These are phyloP conservation scores for Hemistola chrysoprasaria DNA, from an alignment of 2,888 invertebrate genomes.

Conservation along the genomic window DNA sequence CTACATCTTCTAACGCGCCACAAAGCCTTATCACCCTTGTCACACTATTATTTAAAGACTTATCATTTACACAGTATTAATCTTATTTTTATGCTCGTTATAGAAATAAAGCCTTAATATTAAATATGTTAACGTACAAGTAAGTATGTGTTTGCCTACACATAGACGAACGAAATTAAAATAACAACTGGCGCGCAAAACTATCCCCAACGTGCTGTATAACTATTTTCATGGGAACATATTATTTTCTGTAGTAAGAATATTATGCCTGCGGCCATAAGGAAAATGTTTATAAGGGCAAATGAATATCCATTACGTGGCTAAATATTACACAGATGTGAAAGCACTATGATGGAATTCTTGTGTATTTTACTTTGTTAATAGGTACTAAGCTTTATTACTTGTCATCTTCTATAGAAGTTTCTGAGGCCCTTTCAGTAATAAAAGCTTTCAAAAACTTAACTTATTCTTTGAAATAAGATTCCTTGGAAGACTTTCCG, in stretches of 20 bases:
- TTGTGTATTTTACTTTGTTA: constrained; percentile 27
- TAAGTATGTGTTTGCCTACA: too few relatives aligned
- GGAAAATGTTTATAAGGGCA: constrained; percentile 19
- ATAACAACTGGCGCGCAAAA: too few relatives aligned
- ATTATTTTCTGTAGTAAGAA: constrained; percentile 2
- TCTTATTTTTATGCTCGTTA: too few relatives aligned
- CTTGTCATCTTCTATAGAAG: constrained; percentile 21
- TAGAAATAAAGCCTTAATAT: too few relatives aligned
- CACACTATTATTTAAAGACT: too few relatives aligned
- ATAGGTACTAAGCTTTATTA: constrained; percentile 28
- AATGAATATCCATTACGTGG: constrained; percentile 19
- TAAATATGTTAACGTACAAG: too few relatives aligned
- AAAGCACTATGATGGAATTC: constrained; percentile 25
- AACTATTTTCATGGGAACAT: constrained; percentile 7
- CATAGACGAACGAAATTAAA: too few relatives aligned
- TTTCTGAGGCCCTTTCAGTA: constrained; percentile 11
- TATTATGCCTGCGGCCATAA: constrained; percentile 8
- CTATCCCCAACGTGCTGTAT: not conserved
- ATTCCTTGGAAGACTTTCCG: constrained; percentile 10
- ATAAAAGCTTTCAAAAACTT: constrained; percentile 22
- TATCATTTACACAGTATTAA: too few relatives aligned
- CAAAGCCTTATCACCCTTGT: too few relatives aligned
- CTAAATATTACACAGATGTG: constrained; percentile 15
- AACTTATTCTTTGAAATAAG: constrained; percentile 16
- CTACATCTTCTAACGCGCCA: too few relatives aligned